A percentile compares a stretch with the other conserved stretches of the same genome.
These are phyloP conservation scores for Agrypnus murinus DNA, from an alignment of 2,888 invertebrate species.

Conservation along the genomic window DNA sequence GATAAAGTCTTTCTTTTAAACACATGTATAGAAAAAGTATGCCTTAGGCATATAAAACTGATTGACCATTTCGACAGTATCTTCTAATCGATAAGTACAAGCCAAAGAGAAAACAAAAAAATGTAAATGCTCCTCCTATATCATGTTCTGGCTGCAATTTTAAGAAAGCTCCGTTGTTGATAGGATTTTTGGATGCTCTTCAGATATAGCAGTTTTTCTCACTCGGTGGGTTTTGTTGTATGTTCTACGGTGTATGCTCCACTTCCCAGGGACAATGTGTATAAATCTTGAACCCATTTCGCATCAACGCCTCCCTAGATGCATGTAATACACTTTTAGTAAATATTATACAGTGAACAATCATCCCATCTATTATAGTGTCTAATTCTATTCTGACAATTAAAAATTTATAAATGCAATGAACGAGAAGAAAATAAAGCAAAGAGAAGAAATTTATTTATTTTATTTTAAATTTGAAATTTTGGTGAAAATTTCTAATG, in stretches of 20 bases:
- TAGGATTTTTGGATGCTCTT: slow-evolving; percentile 16
- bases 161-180: slow-evolving; percentile 17
- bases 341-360: slow-evolving; percentile 15
- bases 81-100: slow-evolving; percentile 24
- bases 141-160: slow-evolving; percentile 25
- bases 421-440: not conserved
- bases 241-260: slow-evolving; percentile 48
- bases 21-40: slow-evolving; percentile 8
- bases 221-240: slow-evolving; percentile 21
- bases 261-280: slow-evolving; percentile 53
- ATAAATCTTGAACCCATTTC: slow-evolving; percentile 51
- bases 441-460: not conserved
- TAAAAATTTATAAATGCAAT: not conserved
- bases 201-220: slow-evolving; percentile 26
- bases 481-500: slow-evolving; percentile 3
- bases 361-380: slow-evolving; percentile 27
- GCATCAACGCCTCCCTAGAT: slow-evolving; percentile 49
- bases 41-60: slow-evolving; percentile 21
- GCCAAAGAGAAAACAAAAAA: not conserved
- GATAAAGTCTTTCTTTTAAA: slow-evolving; percentile 23
- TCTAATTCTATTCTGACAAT: slow-evolving; percentile 12
- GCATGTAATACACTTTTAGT: no score
- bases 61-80: slow-evolving; percentile 31
- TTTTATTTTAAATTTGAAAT: not conserved
- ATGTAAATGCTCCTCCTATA: slow-evolving; percentile 33